phyloP scores from a whole-genome alignment of 2,113 vertebrate species.

The Catharus fuscescens region DNA sequence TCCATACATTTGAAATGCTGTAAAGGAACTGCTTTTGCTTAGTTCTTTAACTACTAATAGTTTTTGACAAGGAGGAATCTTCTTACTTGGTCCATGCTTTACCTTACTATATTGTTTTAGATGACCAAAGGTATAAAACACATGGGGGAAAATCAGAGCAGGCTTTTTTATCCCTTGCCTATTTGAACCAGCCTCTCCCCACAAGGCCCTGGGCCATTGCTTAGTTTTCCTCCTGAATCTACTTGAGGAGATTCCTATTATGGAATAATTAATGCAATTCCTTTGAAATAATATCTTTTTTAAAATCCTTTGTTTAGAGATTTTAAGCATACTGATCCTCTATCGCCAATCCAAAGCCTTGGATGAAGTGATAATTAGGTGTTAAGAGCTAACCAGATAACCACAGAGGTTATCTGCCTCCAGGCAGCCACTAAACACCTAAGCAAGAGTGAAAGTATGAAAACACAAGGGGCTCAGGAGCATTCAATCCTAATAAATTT shows the following conservation, averaged over 20 bases:
- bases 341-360: slow-evolving; percentile 47
- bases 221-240: not conserved
- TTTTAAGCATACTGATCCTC: slow-evolving; percentile 64
- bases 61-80: not conserved
- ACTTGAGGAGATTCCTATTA: slow-evolving; percentile 31
- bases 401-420: slow-evolving; percentile 59
- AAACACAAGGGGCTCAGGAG: slow-evolving; percentile 69
- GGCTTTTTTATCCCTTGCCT: not conserved
- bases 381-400: slow-evolving; percentile 71
- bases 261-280: slow-evolving; percentile 61
- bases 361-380: slow-evolving; percentile 70
- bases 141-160: not conserved
- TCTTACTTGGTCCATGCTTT: not conserved
- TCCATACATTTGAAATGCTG: not conserved
- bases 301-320: slow-evolving; percentile 34
- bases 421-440: slow-evolving; percentile 65
- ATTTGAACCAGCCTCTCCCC: not conserved
- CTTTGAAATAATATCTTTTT: not conserved
- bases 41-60: not conserved
- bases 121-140: not conserved
- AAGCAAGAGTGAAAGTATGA: slow-evolving; percentile 68
- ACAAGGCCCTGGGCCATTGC: not conserved
- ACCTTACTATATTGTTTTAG: not conserved
- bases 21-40: not conserved
- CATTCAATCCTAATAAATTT: slow-evolving; percentile 59